phyloP scores from a whole-genome alignment of 1,140 invertebrate species.

The Cydia splendana region DNA sequence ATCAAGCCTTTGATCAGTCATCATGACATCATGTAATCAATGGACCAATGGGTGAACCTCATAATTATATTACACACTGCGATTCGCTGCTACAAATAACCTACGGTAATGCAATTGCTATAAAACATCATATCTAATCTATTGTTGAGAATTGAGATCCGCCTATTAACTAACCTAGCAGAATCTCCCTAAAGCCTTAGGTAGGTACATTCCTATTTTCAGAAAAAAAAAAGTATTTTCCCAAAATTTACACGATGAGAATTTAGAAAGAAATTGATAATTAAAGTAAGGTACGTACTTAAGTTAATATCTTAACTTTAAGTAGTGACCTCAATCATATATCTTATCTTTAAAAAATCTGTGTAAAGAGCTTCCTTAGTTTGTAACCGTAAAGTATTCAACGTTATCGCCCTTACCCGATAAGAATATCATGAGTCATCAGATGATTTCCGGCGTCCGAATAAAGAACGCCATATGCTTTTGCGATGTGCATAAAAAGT shows the following conservation, averaged over 20 bases:
- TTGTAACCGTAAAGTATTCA: conserved; percentile 6
- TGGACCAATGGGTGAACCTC: background rate
- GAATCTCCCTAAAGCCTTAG: too few species aligned
- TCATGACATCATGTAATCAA: conserved; percentile 19
- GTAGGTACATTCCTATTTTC: too few species aligned
- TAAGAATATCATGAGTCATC: conserved; percentile 65
- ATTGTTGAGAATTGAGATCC: background rate
- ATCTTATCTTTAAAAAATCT: background rate
- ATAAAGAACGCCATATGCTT: conserved; percentile 68
- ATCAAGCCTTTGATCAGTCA: background rate
- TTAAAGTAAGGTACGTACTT: background rate
- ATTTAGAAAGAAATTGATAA: too few species aligned
- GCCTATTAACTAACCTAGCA: background rate
- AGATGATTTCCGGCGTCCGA: conserved; percentile 60
- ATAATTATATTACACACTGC: conserved; percentile 47
- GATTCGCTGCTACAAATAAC: conserved; percentile 38
- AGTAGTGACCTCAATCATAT: background rate
- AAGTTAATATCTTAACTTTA: background rate
- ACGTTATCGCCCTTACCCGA: conserved; percentile 59
- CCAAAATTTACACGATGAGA: too few species aligned
- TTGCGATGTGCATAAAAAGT: conserved; percentile 64
- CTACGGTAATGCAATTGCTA: conserved; percentile 46
- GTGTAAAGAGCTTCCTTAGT: background rate
- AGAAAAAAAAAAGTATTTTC: background rate
- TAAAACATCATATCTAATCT: background rate